Conservation (phyloP, 1,140 invertebrate genomes). For the Magallana gigas region DNA sequence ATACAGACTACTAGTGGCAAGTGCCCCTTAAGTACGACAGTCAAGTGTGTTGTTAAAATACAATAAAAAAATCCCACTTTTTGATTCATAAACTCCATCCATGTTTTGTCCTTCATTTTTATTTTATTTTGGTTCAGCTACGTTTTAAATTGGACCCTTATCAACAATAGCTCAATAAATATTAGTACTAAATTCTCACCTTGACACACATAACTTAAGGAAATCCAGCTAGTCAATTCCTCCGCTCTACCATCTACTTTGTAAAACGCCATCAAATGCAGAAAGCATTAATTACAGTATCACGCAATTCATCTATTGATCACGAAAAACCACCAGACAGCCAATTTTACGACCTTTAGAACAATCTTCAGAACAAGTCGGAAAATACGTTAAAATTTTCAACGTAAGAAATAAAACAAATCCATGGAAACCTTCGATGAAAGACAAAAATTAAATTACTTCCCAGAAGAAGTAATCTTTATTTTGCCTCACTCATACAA, state of each 20-base stretch:
- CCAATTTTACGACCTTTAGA: neutral
- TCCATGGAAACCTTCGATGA: neutral
- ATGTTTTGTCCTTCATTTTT: too few relatives aligned
- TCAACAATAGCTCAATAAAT: neutral
- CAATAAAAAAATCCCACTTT: too few relatives aligned
- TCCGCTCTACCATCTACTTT: neutral
- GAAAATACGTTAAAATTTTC: slow-evolving; percentile 8
- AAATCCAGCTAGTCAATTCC: slow-evolving; percentile 10
- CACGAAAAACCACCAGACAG: neutral
- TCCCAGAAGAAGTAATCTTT: neutral
- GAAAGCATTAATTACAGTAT: slow-evolving; percentile 15
- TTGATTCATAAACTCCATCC: too few relatives aligned
- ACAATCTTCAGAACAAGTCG: neutral
- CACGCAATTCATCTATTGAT: slow-evolving; percentile 28
- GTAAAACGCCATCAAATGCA: slow-evolving; percentile 2
- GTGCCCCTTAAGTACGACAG: too few relatives aligned
- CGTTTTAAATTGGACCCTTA: too few relatives aligned
- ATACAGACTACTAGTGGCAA: too few relatives aligned
- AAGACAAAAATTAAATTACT: neutral
- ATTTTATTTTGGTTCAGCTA: too few relatives aligned
- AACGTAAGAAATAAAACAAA: neutral
- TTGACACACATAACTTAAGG: slow-evolving; percentile 28
- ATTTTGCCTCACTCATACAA: neutral
- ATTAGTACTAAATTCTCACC: neutral
- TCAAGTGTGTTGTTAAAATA: too few relatives aligned